These are phyloP conservation scores for Synergus umbraculus DNA, from an alignment of 2,888 invertebrate genomes.

Conservation along the genomic window DNA sequence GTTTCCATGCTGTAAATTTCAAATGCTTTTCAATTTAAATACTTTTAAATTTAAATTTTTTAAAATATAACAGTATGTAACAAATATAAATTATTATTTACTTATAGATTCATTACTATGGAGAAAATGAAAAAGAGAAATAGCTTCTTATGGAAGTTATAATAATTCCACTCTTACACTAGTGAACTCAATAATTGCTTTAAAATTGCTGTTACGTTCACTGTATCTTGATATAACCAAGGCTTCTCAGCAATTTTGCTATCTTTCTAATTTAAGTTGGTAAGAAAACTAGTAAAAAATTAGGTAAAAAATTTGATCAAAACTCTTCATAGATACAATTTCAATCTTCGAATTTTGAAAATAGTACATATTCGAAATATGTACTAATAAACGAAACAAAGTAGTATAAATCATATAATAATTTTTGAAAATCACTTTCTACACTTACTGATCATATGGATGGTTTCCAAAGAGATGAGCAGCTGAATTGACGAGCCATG, in stretches of 20 bases:
- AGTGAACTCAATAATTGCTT: neutral
- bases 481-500: slow-evolving; percentile 94
- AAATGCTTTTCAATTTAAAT: no score
- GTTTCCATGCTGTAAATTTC: no score
- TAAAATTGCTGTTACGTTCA: neutral
- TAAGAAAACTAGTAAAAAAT: neutral
- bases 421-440: slow-evolving; percentile 22
- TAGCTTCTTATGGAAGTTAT: no score
- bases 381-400: neutral
- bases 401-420: slow-evolving; percentile 15
- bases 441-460: slow-evolving; percentile 85
- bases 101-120: no score
- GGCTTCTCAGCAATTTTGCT: neutral
- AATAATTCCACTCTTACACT: neutral
- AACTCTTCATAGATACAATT: neutral
- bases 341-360: neutral
- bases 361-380: no score
- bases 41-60: no score
- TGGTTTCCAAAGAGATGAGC: slow-evolving; percentile 89
- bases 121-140: no score
- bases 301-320: neutral
- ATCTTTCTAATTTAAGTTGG: neutral
- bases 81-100: no score
- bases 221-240: neutral
- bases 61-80: no score